phyloP scores from a whole-genome alignment of 2,888 invertebrate genomes.

The Periphyllus acericola region DNA sequence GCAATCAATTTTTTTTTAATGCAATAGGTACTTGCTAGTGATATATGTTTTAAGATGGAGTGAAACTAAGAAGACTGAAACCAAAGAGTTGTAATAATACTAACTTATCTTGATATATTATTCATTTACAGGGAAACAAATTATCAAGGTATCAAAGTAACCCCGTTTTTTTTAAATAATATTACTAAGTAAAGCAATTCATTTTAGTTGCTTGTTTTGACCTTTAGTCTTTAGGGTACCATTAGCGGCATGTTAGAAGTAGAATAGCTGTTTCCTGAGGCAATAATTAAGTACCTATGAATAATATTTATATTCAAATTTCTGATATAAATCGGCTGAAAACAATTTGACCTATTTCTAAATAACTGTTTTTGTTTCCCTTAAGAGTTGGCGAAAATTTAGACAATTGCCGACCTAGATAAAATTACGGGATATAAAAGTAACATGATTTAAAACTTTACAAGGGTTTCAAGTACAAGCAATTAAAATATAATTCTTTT shows the following conservation, averaged over 20 bases:
- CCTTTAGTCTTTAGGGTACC: neutral
- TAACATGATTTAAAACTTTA: neutral
- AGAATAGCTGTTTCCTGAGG: neutral
- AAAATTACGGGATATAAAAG: neutral
- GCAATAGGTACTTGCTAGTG: too few relatives aligned
- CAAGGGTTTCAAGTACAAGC: neutral
- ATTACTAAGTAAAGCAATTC: neutral
- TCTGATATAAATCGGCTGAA: neutral
- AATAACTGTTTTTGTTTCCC: constrained; percentile 12
- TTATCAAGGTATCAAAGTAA: too few relatives aligned
- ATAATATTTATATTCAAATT: constrained; percentile 14
- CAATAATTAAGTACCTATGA: neutral
- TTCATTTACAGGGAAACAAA: too few relatives aligned
- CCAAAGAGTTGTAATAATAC: too few relatives aligned
- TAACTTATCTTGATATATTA: too few relatives aligned
- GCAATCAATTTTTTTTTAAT: too few relatives aligned
- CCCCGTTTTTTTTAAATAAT: neutral
- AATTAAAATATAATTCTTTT: neutral
- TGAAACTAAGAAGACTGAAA: too few relatives aligned
- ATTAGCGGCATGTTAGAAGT: neutral
- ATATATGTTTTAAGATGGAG: too few relatives aligned
- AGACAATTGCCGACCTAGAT: neutral
- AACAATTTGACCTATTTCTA: constrained; percentile 18
- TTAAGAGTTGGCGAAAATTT: neutral
- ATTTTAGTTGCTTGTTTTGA: neutral